Conservation (phyloP, 2,113 vertebrate species). For the Copsychus sechellarum region DNA sequence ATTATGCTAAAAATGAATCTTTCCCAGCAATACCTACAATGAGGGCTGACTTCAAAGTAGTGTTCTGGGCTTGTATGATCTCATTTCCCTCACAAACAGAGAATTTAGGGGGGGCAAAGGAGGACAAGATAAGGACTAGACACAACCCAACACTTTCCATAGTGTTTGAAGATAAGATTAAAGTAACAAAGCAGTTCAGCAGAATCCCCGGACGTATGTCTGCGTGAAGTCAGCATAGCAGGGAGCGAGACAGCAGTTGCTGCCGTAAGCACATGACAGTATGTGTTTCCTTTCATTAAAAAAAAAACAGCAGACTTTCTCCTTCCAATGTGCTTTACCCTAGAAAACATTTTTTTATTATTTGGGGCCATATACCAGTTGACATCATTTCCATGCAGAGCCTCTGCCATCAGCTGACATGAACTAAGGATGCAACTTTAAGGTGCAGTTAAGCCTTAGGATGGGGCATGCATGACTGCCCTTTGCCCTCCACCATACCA, state of each 20-base stretch:
- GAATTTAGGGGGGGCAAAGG: neutral
- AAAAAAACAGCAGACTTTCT: neutral
- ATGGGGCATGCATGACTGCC: neutral
- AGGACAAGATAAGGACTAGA: neutral
- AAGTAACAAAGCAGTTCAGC: neutral
- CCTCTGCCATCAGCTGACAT: neutral
- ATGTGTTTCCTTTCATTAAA: neutral
- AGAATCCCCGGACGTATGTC: neutral
- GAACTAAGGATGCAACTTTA: neutral
- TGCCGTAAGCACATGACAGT: accelerated
- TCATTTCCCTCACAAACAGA: neutral
- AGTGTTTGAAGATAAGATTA: neutral
- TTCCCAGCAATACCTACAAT: neutral
- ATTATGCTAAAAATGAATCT: neutral
- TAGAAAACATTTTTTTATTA: neutral
- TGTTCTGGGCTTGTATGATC: neutral
- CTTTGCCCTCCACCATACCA: neutral
- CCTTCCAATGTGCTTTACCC: neutral
- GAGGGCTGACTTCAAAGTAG: neutral
- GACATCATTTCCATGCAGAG: accelerated
- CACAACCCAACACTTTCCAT: neutral
- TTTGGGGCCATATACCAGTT: neutral
- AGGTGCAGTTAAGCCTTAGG: neutral
- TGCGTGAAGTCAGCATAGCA: neutral
- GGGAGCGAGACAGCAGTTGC: neutral